A percentile compares a stretch with the other conserved stretches of the same genome.
Conservation (phyloP, 2,113 vertebrate genomes). For the Austrofundulus limnaeus region DNA sequence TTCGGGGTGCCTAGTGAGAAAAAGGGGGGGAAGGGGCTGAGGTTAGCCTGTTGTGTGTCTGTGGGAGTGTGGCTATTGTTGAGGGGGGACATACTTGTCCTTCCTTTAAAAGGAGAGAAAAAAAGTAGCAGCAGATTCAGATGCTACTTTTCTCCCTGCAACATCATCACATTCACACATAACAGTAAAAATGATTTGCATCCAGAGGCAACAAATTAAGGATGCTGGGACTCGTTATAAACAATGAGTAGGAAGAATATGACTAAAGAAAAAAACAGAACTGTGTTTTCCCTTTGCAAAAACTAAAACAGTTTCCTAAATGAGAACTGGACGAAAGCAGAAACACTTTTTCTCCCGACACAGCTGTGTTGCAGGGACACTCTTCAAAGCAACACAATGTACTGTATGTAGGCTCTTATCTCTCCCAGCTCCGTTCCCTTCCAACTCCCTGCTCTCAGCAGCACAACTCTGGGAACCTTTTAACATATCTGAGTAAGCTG, state of each 20-base stretch:
- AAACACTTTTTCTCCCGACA: constrained; percentile 12
- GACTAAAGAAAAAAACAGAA: background rate
- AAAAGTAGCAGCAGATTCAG: constrained; percentile 55
- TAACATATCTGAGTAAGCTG: constrained; percentile 51
- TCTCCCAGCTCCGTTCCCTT: constrained; percentile 46
- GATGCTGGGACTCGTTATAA: constrained; percentile 11
- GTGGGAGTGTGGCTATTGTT: constrained; percentile 73
- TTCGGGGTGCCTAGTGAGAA: constrained; percentile 31
- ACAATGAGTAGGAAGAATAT: background rate
- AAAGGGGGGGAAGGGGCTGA: constrained; percentile 46
- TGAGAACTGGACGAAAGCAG: constrained; percentile 11
- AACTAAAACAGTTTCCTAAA: constrained; percentile 7
- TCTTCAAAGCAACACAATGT: constrained; percentile 50
- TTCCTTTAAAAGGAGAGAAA: constrained; percentile 27
- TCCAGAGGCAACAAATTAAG: constrained; percentile 15
- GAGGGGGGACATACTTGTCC: constrained; percentile 26
- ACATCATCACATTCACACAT: constrained; percentile 16
- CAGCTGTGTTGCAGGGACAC: constrained; percentile 32
- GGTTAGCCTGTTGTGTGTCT: constrained; percentile 55
- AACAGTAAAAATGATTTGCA: constrained; percentile 15
- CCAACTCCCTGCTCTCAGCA: constrained; percentile 54
- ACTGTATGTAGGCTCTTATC: constrained; percentile 45
- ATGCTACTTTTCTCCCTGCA: constrained; percentile 29
- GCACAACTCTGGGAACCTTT: constrained; percentile 48
- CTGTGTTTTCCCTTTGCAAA: background rate